Evolutionary conservation across 2,113 vertebrate species (phyloP).

Genomic region (Chloebia gouldiae): DNA sequence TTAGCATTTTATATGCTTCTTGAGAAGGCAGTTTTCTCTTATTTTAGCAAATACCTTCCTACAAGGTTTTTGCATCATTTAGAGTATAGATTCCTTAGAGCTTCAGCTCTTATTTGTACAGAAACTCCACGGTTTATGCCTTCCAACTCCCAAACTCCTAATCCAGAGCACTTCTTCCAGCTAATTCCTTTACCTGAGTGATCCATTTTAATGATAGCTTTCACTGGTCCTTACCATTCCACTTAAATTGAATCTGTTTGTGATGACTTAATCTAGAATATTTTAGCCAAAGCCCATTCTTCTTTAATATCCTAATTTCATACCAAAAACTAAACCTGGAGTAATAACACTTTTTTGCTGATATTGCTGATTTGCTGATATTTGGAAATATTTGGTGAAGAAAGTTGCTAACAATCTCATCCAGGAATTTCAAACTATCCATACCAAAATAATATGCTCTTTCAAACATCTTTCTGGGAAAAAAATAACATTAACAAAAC

Average conservation of each 20-base stretch:
- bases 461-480: background rate
- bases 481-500: background rate
- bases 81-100: background rate
- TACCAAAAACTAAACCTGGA: background rate
- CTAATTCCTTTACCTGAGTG: background rate
- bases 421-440: background rate
- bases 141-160: background rate
- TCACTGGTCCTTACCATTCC: background rate
- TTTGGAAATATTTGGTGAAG: background rate
- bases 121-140: background rate
- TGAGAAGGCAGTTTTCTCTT: background rate
- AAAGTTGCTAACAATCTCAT: background rate
- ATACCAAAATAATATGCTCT: background rate
- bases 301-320: background rate
- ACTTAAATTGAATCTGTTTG: background rate
- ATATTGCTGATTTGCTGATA: background rate
- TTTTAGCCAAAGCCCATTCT: background rate
- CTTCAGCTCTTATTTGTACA: background rate
- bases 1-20: background rate
- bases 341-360: background rate
- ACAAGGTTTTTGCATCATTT: accelerated
- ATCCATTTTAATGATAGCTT: background rate
- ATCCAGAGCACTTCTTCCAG: background rate
- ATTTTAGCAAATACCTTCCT: background rate
- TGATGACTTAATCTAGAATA: background rate